Base-by-base conservation (phyloP, 2,797 vertebrate species). In the Melanotaenia nigrans region DNA sequence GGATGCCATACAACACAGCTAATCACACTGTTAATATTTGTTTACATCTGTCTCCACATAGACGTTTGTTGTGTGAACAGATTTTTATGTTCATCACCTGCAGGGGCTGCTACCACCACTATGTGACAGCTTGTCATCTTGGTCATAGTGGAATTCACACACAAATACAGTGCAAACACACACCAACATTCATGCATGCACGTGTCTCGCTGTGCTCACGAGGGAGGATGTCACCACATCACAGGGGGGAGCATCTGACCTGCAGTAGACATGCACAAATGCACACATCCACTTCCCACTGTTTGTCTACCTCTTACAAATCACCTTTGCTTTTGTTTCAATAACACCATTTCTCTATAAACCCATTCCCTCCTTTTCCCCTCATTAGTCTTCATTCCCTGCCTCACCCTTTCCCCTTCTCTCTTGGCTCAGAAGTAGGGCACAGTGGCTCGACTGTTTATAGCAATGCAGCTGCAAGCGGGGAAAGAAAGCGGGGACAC, bases 381-480 rank as follows among this genome's bases (percentile, higher is more conserved):
- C 86, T 87, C 72, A 84, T 85, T 84, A 85, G 82, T 74, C 75
- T 79, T 76, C 80, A 47, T 47, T 80, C 83, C 65, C 61, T 61
- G 79, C 63, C 75, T 87, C 79, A n/a, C 69, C 73, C 77, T 58
- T 73, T 85, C 71, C 69, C 80, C 54, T 18, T 75, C 65, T 53
- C 82, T 75, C 70, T 77, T 58, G 28, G 12, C 71, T 81, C 81
- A 87, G 85, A 93, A 91, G 80, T 92, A 92, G 92, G 91, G 84
- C 92, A 92, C 90, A 91, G 90, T 84, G 86, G 89, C 86, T 88
- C 30, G 51, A 89, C 91, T 92, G 91, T 92, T 89, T 87, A 87
- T 81, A 85, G 88, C 81, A 61, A 82, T 89, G 87, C 90, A 92
- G 90, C 91, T 92, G 90, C 81, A 68, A 87, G 89, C 68, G 1